Base-by-base conservation (phyloP, 2,888 invertebrate species). In the Odontomyia ornata region DNA sequence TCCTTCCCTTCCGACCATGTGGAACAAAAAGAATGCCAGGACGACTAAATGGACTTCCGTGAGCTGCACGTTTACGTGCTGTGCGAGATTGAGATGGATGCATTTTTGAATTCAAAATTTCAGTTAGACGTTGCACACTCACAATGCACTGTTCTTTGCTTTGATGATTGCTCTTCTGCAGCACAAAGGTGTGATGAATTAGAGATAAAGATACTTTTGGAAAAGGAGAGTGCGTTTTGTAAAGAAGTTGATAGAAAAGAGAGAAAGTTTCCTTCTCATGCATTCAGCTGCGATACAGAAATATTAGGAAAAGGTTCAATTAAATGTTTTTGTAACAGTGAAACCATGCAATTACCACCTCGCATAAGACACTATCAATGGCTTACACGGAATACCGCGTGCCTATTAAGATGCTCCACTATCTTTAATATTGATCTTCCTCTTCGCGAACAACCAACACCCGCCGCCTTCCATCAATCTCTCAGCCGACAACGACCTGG, bases 31-130 rank as follows among this genome's bases (percentile, higher is more conserved):
- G 25, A 46, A 23, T 18, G 69, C 46, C 25, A 30, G 46, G 46
- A 69, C 47, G 69, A 47, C 69, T 21, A 69, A 47, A 47, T 47
- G 46, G 69, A 69, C 47, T 69, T 69, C 69, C 69, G 69, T 21
- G 46, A 47, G 46, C 25, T 69, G 36, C 47, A 23, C 36, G 28
- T 47, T 30, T 65, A 9, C 62, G 69, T 23, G 21, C 11, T 36
- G 36, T 47, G n/a, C 4, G 28, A n/a, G 69, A 13, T 4, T 52
- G 52, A 52, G 36, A 9, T 36, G 36, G 9, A 36, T 36, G 36
- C 36, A 52, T 52, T 52, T 52, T 52, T 52, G 13, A 52, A 18
- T 52, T 52, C 18, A n/a, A 52, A 52, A n/a, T 52, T 52, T 52
- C 15, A 4, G 13, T 52, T 15, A 52, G 15, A 15, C 36, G 36